Evolutionary conservation across 2,888 invertebrate genomes (phyloP).

Genomic region (Rotaria socialis): DNA sequence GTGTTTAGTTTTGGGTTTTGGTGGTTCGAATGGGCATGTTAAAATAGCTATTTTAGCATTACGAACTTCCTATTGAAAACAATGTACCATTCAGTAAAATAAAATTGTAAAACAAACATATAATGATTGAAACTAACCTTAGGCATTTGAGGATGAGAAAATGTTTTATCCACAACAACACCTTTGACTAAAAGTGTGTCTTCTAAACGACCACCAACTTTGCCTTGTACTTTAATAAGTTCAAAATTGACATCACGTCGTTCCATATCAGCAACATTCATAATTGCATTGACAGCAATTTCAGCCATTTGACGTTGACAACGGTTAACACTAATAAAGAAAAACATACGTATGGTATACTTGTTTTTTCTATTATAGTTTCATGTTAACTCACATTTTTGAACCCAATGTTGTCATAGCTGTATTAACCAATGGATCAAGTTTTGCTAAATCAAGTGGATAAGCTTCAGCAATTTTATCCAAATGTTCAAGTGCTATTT

Average conservation of each 20-base stretch:
- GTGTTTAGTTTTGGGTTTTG: slow-evolving; percentile 99
- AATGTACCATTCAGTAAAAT: background rate
- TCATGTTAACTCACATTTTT: slow-evolving; percentile 70
- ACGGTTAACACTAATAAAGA: slow-evolving; percentile 73
- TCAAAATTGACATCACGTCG: slow-evolving; percentile 96
- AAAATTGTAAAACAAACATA: background rate
- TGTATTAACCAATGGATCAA: slow-evolving; percentile 80
- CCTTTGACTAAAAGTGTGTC: slow-evolving; percentile 92
- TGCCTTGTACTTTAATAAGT: slow-evolving; percentile 93
- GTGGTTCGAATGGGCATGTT: slow-evolving; percentile 98
- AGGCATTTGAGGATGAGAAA: slow-evolving; percentile 99
- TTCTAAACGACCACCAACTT: slow-evolving; percentile 91
- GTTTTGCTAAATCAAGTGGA: slow-evolving; percentile 65
- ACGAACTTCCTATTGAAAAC: slow-evolving; percentile 61
- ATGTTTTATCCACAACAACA: slow-evolving; percentile 94
- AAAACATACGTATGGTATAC: background rate
- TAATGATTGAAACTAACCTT: slow-evolving; percentile 65
- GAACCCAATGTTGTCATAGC: slow-evolving; percentile 97
- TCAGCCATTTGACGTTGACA: slow-evolving; percentile 95
- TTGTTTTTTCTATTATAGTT: background rate
- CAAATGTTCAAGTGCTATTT: slow-evolving; percentile 76
- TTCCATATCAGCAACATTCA: slow-evolving; percentile 88
- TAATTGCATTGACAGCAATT: slow-evolving; percentile 92
- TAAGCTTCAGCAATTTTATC: slow-evolving; percentile 83
- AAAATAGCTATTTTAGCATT: slow-evolving; percentile 92